Evolutionary conservation across 2,888 invertebrate species (phyloP).

Genomic region (Dryococelus australis): DNA sequence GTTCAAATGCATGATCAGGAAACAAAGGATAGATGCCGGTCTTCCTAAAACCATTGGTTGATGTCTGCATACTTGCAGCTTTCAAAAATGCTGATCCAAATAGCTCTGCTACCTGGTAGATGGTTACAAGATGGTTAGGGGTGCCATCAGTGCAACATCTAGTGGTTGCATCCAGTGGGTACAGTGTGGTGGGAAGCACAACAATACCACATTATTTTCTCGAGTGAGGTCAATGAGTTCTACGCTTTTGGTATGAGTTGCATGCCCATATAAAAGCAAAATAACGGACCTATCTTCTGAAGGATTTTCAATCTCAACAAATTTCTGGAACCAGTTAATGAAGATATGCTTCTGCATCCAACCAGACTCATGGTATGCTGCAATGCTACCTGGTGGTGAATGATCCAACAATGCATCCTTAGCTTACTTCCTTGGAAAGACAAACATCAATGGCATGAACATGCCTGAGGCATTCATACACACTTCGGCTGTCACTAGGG

Average conservation of each 20-base stretch:
- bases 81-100: constrained; percentile 46
- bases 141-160: constrained; percentile 48
- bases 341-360: constrained; percentile 26
- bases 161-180: constrained; percentile 50
- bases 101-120: constrained; percentile 43
- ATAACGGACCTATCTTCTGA: constrained; percentile 52
- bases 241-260: constrained; percentile 52
- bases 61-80: constrained; percentile 43
- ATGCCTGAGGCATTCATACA: constrained; percentile 52
- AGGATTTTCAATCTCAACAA: constrained; percentile 49
- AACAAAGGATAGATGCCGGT: constrained; percentile 45
- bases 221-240: constrained; percentile 47
- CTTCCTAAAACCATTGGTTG: constrained; percentile 44
- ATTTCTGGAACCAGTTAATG: constrained; percentile 24
- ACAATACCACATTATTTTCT: constrained; percentile 46
- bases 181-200: constrained; percentile 51
- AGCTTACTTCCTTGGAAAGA: constrained; percentile 52
- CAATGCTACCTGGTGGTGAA: constrained; percentile 51
- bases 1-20: neutral
- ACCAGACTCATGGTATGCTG: constrained; percentile 50
- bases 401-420: constrained; percentile 51
- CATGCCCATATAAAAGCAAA: constrained; percentile 54
- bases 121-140: constrained; percentile 44
- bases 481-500: constrained; percentile 42
- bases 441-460: constrained; percentile 53